Base-by-base conservation (phyloP, 2,888 invertebrate species). In the Cotesia congregata region DNA sequence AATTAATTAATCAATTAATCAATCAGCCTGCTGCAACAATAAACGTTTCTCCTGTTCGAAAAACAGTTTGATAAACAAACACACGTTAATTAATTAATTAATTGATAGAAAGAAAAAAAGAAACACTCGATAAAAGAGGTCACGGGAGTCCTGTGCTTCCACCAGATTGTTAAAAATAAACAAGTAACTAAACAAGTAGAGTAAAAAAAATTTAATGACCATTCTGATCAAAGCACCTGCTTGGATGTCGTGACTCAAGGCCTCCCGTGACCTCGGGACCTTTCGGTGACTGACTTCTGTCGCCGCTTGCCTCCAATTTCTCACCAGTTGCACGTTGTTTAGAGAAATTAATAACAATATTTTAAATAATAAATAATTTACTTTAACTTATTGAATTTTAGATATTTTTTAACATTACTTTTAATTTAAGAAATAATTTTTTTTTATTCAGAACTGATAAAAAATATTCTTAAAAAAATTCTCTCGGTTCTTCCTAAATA, bases 171-270 rank as follows among this genome's bases (percentile, higher is more conserved):
- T 7, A 17, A 6, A 64, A 67, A 67, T 6, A 67, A 30, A 12
- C 12, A 17, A 50, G 39, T 38, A 5, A 67, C 30, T 7, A 39
- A 67, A 67, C 39, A 67, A 68, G 62, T 15, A 40, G 68, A 39
- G 30, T 20, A 59, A 73, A 59, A 71, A 67, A 20, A 65, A 72
- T 67, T 62, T 60, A 61, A 69, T 62, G 75, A 41, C 62, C 15
- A 67, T 59, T 59, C 50, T 67, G 65, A 74, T 67, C 67, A 60
- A 70, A 69, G 64, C 75, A 75, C 75, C 75, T 75, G 75, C 70
- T 69, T 61, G 70, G 62, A 62, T 75, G 61, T 59, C 69, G 75
- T 75, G 70, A 75, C 69, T 75, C 50, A 40, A 59, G 41, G 65
- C 64, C 72, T 65, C 65, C 30, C 72, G 65, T 64, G 64, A 72